These are phyloP conservation scores for Falco berigora DNA, from an alignment of 2,797 vertebrate genomes.

Conservation along the genomic window DNA sequence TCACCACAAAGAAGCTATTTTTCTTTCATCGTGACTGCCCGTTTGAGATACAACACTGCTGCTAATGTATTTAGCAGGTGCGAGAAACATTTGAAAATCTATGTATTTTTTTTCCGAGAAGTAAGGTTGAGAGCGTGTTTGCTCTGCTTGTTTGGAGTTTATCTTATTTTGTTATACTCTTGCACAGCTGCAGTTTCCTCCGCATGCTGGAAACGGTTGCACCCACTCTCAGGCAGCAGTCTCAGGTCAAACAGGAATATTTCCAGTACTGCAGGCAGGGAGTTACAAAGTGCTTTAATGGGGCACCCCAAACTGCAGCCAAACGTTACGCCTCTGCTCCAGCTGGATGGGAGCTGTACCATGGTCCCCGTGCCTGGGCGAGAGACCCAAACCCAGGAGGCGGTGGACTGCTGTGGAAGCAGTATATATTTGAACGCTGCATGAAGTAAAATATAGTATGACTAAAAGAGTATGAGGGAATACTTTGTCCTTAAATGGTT, in stretches of 20 bases:
- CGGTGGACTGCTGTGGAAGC: background rate
- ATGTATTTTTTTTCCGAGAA: background rate
- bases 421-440: background rate
- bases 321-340: background rate
- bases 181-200: background rate
- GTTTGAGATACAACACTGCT: background rate
- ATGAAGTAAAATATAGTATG: background rate
- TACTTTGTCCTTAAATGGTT: background rate
- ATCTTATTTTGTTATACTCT: background rate
- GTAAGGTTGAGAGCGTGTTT: background rate
- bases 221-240: background rate
- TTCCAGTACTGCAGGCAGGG: background rate
- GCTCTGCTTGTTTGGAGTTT: background rate
- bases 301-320: background rate
- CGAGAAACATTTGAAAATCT: background rate
- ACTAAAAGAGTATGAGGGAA: background rate
- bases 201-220: background rate
- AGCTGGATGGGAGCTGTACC: background rate
- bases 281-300: background rate
- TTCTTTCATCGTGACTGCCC: background rate
- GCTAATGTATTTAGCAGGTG: background rate
- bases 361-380: background rate
- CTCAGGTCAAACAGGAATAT: background rate
- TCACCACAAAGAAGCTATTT: conserved; percentile 25
- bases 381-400: background rate